Evolutionary conservation across 2,888 invertebrate species (phyloP), one percentile per base, ranked within the genome.

Genomic region (Agrotis puta): DNA sequence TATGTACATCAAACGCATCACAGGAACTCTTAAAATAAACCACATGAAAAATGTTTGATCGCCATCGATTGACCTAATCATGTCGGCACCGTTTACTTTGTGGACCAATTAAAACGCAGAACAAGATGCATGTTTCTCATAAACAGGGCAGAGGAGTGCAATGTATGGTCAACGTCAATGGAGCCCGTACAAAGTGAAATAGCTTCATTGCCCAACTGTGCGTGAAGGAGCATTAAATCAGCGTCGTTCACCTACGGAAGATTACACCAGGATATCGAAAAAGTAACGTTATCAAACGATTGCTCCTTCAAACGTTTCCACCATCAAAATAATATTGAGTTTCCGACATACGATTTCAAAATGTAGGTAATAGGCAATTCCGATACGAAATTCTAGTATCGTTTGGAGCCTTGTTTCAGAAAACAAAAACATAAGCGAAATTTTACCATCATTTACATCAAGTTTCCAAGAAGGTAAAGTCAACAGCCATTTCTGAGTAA

Each of bases 41-140:
- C 90, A 88, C 89, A 90, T 88, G 90, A 91, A 90, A 91, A 88
- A 89, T 90, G 89, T 90, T 89, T 88, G 88, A 92, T 91, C 88
- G 88, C 87, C 82, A 90, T 88, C 89, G 90, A 94, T 93, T 91
- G 94, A 92, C 93, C 93, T 87, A 90, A 93, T 94, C 92, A 91
- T 89, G 92, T 90, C 90, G 79, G 85, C 75, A 80, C 79, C 75
- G 91, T 92, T 93, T 93, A 91, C 88, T 85, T 85, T 89, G 88
- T 79, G 88, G 86, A 84, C 87, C 92, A 93, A 92, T 93, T 92
- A 93, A 93, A 89, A 65, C 63, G 33, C 73, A 76, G 79, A 77
- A 68, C 76, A 66, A 79, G 68, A 70, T 81, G 77, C 73, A 71
- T 64, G 85, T 79, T 79, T 77, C 83, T 79, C 73, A 84, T 84